Conservation (phyloP, 2,888 invertebrate genomes). For the Rhimphoctona megacephalus region DNA sequence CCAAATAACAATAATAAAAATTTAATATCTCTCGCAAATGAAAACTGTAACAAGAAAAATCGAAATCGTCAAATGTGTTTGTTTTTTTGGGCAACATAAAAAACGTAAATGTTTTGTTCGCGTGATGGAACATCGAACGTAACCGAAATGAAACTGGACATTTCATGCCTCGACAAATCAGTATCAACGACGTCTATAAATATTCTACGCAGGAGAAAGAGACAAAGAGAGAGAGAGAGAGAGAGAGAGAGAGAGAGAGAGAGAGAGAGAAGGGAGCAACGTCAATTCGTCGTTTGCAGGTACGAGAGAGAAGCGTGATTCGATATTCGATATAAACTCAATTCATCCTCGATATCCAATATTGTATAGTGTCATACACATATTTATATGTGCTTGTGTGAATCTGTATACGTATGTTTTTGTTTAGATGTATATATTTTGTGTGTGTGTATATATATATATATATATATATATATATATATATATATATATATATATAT, state of each 20-base stretch:
- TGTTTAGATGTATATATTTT: background rate
- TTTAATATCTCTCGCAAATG: background rate
- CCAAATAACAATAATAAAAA: no score
- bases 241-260: no score
- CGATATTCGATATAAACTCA: slow-evolving; percentile 59
- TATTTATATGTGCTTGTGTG: background rate
- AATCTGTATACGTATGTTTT: background rate
- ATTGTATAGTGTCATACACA: background rate
- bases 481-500: no score
- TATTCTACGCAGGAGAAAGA: background rate
- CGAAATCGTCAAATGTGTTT: background rate
- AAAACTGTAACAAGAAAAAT: background rate
- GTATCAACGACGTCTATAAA: slow-evolving; percentile 24
- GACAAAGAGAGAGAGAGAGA: background rate
- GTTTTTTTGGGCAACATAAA: background rate
- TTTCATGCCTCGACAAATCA: slow-evolving; percentile 46
- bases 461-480: no score
- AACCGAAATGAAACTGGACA: background rate
- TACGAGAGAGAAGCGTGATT: slow-evolving; percentile 45
- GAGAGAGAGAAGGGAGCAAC: background rate
- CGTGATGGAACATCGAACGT: background rate
- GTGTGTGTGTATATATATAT: background rate
- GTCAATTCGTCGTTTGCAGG: slow-evolving; percentile 58
- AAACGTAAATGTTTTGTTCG: background rate
- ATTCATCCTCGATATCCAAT: slow-evolving; percentile 47